A percentile compares a stretch with the other conserved stretches of the same genome.
These are phyloP conservation scores for Hexactinellida sp. DNA, from an alignment of 37 sponge, comb jelly and placozoan genomes.

Conservation along the genomic window DNA sequence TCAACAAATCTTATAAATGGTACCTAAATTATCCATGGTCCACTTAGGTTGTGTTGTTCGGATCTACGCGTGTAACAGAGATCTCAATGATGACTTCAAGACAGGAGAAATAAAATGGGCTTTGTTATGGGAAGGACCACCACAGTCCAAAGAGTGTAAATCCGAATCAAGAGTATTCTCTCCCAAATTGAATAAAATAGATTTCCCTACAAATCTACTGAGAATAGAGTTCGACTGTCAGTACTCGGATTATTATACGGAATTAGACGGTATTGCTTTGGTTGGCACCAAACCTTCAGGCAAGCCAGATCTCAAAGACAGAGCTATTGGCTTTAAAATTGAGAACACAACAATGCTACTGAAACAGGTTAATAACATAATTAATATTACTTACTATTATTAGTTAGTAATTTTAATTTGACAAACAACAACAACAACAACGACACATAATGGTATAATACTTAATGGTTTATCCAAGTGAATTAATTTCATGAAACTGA, in stretches of 20 bases:
- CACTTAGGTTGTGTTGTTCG: neutral
- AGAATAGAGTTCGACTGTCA: conserved; percentile 52
- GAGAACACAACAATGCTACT: conserved; percentile 18
- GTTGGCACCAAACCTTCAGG: conserved; percentile 21
- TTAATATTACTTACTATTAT: too few relatives aligned
- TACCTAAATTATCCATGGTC: too few relatives aligned
- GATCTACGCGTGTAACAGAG: neutral
- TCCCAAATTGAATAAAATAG: conserved; percentile 47
- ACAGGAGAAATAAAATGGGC: conserved; percentile 32
- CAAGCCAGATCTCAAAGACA: neutral
- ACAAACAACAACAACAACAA: too few relatives aligned
- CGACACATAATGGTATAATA: too few relatives aligned
- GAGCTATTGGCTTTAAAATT: conserved; percentile 20
- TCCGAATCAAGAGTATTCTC: conserved; percentile 22
- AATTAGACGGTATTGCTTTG: conserved; percentile 50
- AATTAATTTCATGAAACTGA: too few relatives aligned
- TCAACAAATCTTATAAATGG: too few relatives aligned
- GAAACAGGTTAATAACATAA: neutral
- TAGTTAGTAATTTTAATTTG: too few relatives aligned
- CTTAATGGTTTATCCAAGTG: too few relatives aligned
- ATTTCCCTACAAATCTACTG: conserved; percentile 51
- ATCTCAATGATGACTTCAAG: neutral
- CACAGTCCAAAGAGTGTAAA: conserved; percentile 22
- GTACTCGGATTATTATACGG: conserved; percentile 49
- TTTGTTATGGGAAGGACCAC: conserved; percentile 40